Conservation (phyloP, 1,140 invertebrate species). For the Trichogramma pretiosum region DNA sequence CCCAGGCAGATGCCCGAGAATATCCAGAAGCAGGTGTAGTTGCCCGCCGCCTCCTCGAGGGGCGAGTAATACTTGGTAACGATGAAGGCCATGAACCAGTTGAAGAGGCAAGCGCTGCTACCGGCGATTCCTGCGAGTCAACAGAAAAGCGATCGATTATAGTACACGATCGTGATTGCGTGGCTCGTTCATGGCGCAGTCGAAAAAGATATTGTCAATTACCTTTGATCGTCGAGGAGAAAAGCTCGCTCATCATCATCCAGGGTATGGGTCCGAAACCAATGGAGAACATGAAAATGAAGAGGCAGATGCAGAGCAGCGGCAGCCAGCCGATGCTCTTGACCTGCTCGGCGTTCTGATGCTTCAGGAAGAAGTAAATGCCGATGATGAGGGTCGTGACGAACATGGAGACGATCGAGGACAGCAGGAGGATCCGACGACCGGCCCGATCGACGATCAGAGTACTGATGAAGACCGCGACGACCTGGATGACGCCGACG, state of each 20-base stretch:
- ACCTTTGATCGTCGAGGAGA: constrained; percentile 31
- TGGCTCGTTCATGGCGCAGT: background rate
- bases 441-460: constrained; percentile 71
- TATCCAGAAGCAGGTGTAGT: constrained; percentile 66
- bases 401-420: constrained; percentile 56
- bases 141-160: constrained; percentile 45
- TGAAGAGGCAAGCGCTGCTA: constrained; percentile 63
- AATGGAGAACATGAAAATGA: constrained; percentile 67
- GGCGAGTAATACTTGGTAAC: constrained; percentile 69
- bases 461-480: constrained; percentile 59
- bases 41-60: constrained; percentile 49
- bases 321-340: constrained; percentile 60
- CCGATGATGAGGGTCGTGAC: constrained; percentile 53
- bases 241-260: constrained; percentile 69
- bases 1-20: constrained; percentile 64
- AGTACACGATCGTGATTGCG: background rate
- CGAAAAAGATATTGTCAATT: background rate
- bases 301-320: constrained; percentile 60
- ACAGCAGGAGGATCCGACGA: constrained; percentile 58
- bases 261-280: constrained; percentile 74
- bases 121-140: constrained; percentile 68
- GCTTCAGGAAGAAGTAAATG: constrained; percentile 55
- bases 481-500: constrained; percentile 69
- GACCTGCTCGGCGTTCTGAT: constrained; percentile 42
- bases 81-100: constrained; percentile 72